A percentile compares a stretch with the other conserved stretches of the same genome.
These are phyloP conservation scores for Euwallacea similis DNA, from an alignment of 1,140 invertebrate genomes.

Conservation along the genomic window DNA sequence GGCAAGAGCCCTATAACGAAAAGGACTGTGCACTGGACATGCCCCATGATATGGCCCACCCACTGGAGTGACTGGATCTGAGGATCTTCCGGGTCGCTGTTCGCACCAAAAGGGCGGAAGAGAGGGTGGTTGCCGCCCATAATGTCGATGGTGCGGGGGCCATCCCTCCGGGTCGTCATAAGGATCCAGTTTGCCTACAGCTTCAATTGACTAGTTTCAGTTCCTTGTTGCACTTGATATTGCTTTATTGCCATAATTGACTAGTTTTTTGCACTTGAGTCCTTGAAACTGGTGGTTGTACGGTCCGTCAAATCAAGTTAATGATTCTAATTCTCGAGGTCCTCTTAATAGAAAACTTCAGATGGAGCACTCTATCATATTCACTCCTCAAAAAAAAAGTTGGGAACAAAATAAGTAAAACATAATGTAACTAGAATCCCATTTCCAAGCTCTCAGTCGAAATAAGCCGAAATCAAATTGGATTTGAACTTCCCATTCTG, in stretches of 20 bases:
- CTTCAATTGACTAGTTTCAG: conserved; percentile 3
- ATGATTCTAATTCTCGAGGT: not conserved
- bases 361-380: not conserved
- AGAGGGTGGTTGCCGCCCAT: conserved; percentile 40
- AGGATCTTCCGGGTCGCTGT: conserved; percentile 49
- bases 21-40: conserved; percentile 68
- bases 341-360: no score
- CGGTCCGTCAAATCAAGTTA: not conserved
- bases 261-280: not conserved
- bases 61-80: conserved; percentile 51
- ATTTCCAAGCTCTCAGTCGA: conserved; percentile 7
- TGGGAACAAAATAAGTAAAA: conserved; percentile 10
- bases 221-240: not conserved
- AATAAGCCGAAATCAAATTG: conserved; percentile 7
- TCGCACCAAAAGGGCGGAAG: conserved; percentile 50
- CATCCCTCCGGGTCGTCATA: conserved; percentile 50
- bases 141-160: conserved; percentile 41
- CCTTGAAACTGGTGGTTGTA: no score
- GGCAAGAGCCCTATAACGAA: conserved; percentile 60
- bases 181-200: conserved; percentile 50
- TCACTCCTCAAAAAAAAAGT: not conserved
- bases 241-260: conserved; percentile 21
- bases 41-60: conserved; percentile 53
- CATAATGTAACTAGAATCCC: conserved; percentile 15
- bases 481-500: conserved; percentile 4